Base-by-base conservation (phyloP, 2,797 vertebrate species). In the Adrianichthys oophorus region DNA sequence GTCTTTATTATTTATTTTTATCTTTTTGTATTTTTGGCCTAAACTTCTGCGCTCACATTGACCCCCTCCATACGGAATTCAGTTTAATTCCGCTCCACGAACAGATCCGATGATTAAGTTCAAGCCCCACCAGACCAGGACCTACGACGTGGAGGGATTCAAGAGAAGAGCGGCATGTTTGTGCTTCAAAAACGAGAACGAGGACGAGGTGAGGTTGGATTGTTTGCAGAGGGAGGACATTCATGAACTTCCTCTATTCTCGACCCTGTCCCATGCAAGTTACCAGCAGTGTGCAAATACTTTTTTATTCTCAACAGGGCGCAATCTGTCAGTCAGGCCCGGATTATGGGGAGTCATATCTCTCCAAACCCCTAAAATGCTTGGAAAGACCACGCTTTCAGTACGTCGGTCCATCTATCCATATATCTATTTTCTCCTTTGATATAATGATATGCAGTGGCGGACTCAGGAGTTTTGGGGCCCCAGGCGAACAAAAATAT, bases 121-220 rank as follows among this genome's bases (percentile, higher is more conserved):
- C 78, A 98, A 98, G 91, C 93, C 95, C 74, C 96, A 96, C 92
- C 96, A 98, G 93, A 98, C 94, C 68, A 93, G 96, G 91, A 97
- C 95, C 18, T 98, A 97, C 66, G 96, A 98, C 91, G 94, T 93
- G 60, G 96, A 97, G 68, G 96, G 96, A 14, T 98, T 94, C 85
- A 97, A 97, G 89, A 93, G 94, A 75, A 91, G 96, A 84, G 96
- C 96, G 67, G 96, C 95, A 70, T 97, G 95, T 84, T 80, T 98
- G 68, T 98, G 95, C 72, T 97, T 95, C 80, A 93, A 89, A 77
- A 95, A 91, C 83, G 95, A 96, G 44, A 84, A 85, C 14, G 94
- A 97, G 86, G 95, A 98, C 72, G 95, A 98, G 95, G 95, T 97
- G 87, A 92, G 92, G 10, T 8, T 42, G 8, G 18, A 4, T 52